Percentiles rank a stretch among this genome's conserved stretches.
Evolutionary conservation across 2,113 vertebrate species (phyloP).

Genomic region (Rattus norvegicus): DNA sequence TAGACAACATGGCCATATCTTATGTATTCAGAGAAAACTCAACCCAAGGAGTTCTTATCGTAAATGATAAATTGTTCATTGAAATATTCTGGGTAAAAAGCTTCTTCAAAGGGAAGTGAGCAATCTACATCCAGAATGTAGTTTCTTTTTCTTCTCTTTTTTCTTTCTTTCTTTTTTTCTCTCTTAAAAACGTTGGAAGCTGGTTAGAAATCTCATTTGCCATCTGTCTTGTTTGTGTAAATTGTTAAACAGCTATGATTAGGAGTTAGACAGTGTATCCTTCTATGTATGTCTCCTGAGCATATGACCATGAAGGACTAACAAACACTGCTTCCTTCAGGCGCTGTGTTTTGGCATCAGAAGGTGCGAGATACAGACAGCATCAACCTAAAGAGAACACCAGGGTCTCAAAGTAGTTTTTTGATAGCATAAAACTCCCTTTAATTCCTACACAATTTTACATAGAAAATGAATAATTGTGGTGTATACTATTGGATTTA

Average conservation of each 20-base stretch:
- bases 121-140: not conserved
- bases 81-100: slow-evolving; percentile 3
- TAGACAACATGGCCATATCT: not conserved
- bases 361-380: not conserved
- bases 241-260: not conserved
- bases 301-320: not conserved
- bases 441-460: not conserved
- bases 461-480: not conserved
- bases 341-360: not conserved
- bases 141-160: not conserved
- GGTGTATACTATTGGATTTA: not conserved
- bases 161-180: not conserved
- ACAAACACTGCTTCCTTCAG: not conserved
- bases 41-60: not conserved
- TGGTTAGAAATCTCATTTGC: slow-evolving; percentile 2
- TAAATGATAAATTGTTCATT: slow-evolving; percentile 2
- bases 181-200: slow-evolving; percentile 16
- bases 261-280: not conserved
- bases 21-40: not conserved
- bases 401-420: not conserved
- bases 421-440: not conserved
- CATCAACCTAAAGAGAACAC: not conserved
- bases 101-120: not conserved
- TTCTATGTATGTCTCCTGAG: not conserved
- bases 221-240: not conserved